Base-by-base conservation (phyloP, 2,113 vertebrate genomes). In the Tretioscincus oriximinensis region DNA sequence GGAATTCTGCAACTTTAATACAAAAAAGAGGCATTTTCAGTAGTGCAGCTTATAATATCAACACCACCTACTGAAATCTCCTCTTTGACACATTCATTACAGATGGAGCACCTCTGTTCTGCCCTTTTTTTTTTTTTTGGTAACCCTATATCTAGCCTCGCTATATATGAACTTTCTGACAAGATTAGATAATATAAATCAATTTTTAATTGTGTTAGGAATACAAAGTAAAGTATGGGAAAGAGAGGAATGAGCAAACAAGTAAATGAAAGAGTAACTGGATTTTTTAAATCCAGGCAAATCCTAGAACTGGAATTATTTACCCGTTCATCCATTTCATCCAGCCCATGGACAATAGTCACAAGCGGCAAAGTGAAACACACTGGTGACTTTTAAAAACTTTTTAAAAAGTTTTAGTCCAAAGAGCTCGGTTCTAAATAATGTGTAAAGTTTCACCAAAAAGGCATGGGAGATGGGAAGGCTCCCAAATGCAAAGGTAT, bases 291-390 rank as follows among this genome's bases (percentile, higher is more conserved):
- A 88, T 83, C 84, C 86, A 87, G 83, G 65, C 83, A 80, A 85
- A 85, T 79, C 83, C 90, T 87, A 1, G 87, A 85, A 86, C 86
- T 88, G 88, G 84, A 89, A 88, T 86, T 28, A 82, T 87, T 90
- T 89, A 91, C 91, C 91, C 91, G 90, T 85, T 92, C 89, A 89
- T 83, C 84, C 88, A 91, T 89, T 93, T 92, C 88, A 88, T 89
- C 90, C 87, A 1, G 49, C 82, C 83, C 85, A 71, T 77, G 83
- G 82, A 87, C 82, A 87, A 85, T 6, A 81, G 83, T 71, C 86
- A 92, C 80, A 86, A 89, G 87, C 0, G 84, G 85, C 90, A 90
- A 87, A 90, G 85, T 87, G 84, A 84, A 87, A 91, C 77, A 71
- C 0, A 47, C 67, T 65, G 10, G 84, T 82, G 73, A 86, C 12